Base-by-base conservation (phyloP, 2,797 vertebrate species). In the Garrulus glandarius region DNA sequence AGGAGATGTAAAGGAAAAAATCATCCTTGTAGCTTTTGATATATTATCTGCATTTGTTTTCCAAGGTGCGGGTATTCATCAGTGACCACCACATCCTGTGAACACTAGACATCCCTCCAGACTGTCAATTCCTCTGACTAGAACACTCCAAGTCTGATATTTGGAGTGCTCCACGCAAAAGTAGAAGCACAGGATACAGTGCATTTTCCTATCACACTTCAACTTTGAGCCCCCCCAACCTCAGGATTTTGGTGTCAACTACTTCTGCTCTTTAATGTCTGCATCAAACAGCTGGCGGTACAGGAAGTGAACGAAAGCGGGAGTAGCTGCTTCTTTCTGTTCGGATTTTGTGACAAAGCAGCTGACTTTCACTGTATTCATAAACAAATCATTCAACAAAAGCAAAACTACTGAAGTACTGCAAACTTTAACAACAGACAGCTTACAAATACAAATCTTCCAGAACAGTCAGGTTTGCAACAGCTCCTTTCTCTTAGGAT, bases 301-400 rank as follows among this genome's bases (percentile, higher is more conserved):
- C 3, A 2, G 23, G 29, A 46, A 53, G 29, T 13, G 26, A 61
- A 77, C 13, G 14, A 46, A 57, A 53, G 16, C 0, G 0, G 6
- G 5, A 67, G 23, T 7, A 70, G 24, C 19, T 57, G 10, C 21
- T 70, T 46, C 27, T 72, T 88, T 70, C 56, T 81, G 26, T 46
- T 69, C 6, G 1, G 11, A 6, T 57, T 81, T 50, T 61, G 60
- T 41, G 32, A 52, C 34, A 84, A 68, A 81, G 13, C 13, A 43
- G n/a, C 29, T 70, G 15, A 37, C 21, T 67, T 61, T 30, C 56
- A 12, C 39, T 79, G 8, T 60, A 39, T 18, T 30, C 4, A 4
- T 71, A 52, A 76, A 64, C 15, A 26, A 13, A 10, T 13, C 0
- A 0, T 30, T 13, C 4, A 3, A 64, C 23, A 37, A 43, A 13